Evolutionary conservation across 2,888 invertebrate species (phyloP).

Genomic region (Drosophila barbarae): DNA sequence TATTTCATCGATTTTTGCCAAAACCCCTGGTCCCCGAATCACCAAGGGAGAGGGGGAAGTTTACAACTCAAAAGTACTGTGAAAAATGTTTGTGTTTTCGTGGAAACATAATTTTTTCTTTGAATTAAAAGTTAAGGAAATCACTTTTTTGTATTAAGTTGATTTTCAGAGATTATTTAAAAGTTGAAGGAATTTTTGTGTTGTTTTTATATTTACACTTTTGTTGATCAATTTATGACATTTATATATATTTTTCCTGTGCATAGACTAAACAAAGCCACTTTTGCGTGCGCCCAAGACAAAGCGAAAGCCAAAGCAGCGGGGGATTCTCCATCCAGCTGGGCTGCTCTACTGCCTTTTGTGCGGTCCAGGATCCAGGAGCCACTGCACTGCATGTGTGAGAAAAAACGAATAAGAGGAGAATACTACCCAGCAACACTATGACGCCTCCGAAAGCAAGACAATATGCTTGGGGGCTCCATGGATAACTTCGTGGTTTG

Average conservation of each 20-base stretch:
- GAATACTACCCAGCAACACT: constrained; percentile 1
- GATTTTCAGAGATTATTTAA: not conserved
- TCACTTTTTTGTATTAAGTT: not conserved
- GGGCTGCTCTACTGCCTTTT: constrained; percentile 33
- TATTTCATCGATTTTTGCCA: constrained; percentile 41
- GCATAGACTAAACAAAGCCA: constrained; percentile 23
- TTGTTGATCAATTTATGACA: not conserved
- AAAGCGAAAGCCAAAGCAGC: constrained; percentile 29
- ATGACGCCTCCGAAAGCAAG: constrained; percentile 30
- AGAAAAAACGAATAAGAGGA: constrained; percentile 32
- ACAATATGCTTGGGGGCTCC: constrained; percentile 47
- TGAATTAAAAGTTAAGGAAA: not conserved
- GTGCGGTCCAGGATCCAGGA: constrained; percentile 26
- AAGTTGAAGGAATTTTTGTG: not conserved
- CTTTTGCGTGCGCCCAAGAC: constrained; percentile 32
- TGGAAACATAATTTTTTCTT: not conserved
- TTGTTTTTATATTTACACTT: not conserved
- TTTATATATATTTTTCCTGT: constrained; percentile 7
- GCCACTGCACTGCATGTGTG: constrained; percentile 31
- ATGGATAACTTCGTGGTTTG: constrained; percentile 66
- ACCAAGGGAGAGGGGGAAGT: not conserved
- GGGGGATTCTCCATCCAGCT: constrained; percentile 25
- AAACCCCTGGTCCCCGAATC: constrained; percentile 12
- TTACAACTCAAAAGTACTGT: constrained; percentile 1
- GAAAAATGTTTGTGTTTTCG: not conserved